These are phyloP conservation scores for Serripes groenlandicus DNA, from an alignment of 2,888 invertebrate species.

Conservation along the genomic window DNA sequence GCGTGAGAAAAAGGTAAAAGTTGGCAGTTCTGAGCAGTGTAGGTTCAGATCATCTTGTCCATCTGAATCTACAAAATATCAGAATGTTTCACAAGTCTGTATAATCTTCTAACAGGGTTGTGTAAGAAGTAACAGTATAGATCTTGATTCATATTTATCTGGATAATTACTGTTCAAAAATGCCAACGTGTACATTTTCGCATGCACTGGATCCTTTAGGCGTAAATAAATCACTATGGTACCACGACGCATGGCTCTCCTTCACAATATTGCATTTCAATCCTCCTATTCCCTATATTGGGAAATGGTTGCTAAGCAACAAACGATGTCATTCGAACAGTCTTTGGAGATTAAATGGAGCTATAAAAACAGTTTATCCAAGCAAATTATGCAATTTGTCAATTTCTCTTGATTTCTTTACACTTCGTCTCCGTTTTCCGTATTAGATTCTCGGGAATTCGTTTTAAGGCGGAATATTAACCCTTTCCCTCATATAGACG, in stretches of 20 bases:
- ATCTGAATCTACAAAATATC: too few species aligned
- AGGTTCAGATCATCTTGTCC: too few species aligned
- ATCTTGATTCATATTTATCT: too few species aligned
- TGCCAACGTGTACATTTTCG: too few species aligned
- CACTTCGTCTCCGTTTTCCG: neutral
- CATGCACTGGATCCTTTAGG: too few species aligned
- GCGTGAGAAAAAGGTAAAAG: too few species aligned
- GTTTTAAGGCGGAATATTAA: neutral
- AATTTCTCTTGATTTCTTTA: neutral
- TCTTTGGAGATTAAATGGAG: neutral
- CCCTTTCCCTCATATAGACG: neutral
- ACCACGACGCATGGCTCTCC: neutral
- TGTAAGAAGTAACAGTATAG: too few species aligned
- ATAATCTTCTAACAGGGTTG: too few species aligned
- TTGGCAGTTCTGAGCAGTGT: too few species aligned
- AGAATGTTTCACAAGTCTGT: too few species aligned
- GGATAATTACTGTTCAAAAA: too few species aligned
- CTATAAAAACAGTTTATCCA: conserved; percentile 5
- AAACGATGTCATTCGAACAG: neutral
- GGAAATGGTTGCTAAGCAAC: conserved; percentile 15
- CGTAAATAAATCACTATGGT: too few species aligned
- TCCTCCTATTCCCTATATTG: conserved; percentile 3
- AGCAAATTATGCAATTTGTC: conserved; percentile 21
- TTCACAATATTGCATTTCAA: neutral
- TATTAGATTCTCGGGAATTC: neutral